Percentiles rank a stretch among this genome's conserved stretches.
phyloP scores from a whole-genome alignment of 2,113 vertebrate genomes.

The Piprites chloris region DNA sequence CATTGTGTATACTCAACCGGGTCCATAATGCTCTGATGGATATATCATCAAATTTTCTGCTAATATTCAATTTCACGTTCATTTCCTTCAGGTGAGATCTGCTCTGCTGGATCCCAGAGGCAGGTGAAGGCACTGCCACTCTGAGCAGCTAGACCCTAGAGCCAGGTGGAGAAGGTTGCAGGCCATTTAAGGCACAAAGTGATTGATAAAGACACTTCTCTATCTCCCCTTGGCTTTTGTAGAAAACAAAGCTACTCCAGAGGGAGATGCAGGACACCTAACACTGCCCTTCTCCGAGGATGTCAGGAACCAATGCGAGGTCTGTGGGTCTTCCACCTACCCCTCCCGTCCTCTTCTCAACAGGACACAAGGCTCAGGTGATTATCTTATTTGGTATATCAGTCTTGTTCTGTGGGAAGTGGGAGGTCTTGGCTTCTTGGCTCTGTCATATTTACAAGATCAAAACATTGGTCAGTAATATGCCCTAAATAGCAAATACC shows the following conservation, averaged over 20 bases:
- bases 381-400: neutral
- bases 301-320: neutral
- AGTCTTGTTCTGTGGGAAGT: neutral
- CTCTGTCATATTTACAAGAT: rapidly evolving
- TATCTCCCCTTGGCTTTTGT: neutral
- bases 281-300: neutral
- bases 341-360: neutral
- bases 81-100: neutral
- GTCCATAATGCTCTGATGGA: rapidly evolving
- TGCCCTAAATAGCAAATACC: neutral
- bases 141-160: neutral
- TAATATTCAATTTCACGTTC: neutral
- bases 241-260: neutral
- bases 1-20: neutral
- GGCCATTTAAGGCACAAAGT: neutral
- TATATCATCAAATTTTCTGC: neutral
- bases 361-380: neutral
- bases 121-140: neutral
- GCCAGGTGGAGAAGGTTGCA: neutral
- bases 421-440: neutral
- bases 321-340: neutral
- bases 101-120: neutral
- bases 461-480: neutral
- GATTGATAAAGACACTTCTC: neutral
- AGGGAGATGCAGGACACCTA: neutral